phyloP scores from a whole-genome alignment of 2,888 invertebrate species.

The Noctua pronuba region DNA sequence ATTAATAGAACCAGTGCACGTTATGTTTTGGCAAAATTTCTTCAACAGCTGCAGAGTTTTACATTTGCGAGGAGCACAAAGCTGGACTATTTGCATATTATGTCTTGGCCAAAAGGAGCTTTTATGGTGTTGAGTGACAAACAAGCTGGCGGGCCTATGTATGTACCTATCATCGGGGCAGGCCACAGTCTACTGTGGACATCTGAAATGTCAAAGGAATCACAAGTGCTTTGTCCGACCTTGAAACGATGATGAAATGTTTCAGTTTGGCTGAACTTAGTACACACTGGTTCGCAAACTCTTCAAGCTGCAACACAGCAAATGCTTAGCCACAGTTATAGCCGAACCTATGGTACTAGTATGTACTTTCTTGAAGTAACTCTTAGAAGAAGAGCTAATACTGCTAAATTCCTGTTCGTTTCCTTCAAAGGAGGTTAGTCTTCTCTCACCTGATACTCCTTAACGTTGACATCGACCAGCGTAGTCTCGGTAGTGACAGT shows the following conservation, averaged over 20 bases:
- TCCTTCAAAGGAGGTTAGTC: neutral
- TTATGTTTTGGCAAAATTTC: constrained; percentile 34
- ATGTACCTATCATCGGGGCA: neutral
- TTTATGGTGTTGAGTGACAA: neutral
- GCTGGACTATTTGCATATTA: neutral
- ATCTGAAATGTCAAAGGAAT: neutral
- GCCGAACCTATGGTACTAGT: neutral
- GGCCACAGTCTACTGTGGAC: neutral
- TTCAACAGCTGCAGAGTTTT: constrained; percentile 34
- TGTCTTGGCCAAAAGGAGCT: neutral
- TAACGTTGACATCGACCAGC: constrained; percentile 90
- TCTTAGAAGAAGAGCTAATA: neutral
- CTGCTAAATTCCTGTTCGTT: neutral
- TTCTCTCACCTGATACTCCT: constrained; percentile 88
- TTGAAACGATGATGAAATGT: neutral
- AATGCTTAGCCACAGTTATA: neutral
- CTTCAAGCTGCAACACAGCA: neutral
- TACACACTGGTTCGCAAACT: neutral
- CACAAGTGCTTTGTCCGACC: neutral
- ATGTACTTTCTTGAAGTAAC: neutral
- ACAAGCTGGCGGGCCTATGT: neutral
- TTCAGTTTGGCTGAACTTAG: neutral
- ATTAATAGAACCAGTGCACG: constrained; percentile 44
- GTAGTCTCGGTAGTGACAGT: constrained; percentile 94
- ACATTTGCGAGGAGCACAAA: neutral